Evolutionary conservation across 92 coral and sea anemone genomes (phyloP).

Genomic region (Porites rus): DNA sequence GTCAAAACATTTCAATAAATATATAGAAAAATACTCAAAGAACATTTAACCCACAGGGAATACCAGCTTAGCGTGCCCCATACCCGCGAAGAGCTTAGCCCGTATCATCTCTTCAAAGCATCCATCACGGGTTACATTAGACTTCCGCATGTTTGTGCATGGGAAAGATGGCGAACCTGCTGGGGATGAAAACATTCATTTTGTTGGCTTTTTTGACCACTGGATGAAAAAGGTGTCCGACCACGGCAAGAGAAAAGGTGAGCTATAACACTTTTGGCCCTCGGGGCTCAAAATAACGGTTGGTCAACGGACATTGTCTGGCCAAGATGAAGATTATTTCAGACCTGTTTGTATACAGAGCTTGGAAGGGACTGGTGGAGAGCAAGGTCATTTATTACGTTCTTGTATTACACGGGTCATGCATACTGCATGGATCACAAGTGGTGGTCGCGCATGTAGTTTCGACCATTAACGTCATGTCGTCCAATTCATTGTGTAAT

Average conservation of each 20-base stretch:
- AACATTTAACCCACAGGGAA: conserved; percentile 9
- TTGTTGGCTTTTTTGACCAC: conserved; percentile 67
- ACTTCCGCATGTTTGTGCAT: conserved; percentile 56
- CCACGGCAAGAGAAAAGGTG: conserved; percentile 5
- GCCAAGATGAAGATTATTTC: too few relatives aligned
- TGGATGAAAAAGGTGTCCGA: conserved; percentile 44
- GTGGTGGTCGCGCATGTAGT: too few relatives aligned
- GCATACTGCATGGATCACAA: too few relatives aligned
- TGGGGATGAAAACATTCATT: conserved; percentile 46
- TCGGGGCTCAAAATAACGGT: too few relatives aligned
- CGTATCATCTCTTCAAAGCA: neutral
- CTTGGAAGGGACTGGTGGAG: too few relatives aligned
- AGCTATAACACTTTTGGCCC: neutral
- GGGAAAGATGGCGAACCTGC: conserved; percentile 44
- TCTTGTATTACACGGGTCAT: too few relatives aligned
- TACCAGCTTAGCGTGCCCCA: neutral
- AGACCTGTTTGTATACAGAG: too few relatives aligned
- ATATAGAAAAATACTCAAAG: neutral
- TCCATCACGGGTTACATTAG: conserved; percentile 40
- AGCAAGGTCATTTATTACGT: too few relatives aligned
- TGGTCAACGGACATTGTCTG: too few relatives aligned
- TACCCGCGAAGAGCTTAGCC: neutral
- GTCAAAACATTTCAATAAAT: too few relatives aligned
- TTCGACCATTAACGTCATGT: too few relatives aligned
- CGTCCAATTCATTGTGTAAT: too few relatives aligned